Conservation (phyloP, 2,113 vertebrate genomes). For the Phrynocephalus versicolor region DNA sequence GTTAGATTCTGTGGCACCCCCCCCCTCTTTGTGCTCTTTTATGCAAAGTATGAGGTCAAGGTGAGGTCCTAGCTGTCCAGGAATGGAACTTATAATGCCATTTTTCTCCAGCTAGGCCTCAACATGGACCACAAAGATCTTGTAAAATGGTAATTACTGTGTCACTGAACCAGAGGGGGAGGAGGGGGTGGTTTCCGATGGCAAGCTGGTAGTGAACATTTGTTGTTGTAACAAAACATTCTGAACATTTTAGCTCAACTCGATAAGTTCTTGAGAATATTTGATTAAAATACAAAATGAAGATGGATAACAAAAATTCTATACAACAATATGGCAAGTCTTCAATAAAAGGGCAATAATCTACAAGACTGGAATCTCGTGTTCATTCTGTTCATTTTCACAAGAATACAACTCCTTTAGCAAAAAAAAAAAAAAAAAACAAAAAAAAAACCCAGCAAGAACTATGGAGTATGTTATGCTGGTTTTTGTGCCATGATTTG, state of each 20-base stretch:
- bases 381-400: constrained; percentile 9
- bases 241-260: constrained; percentile 23
- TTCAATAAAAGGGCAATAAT: constrained; percentile 31
- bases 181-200: constrained; percentile 43
- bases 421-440: no score
- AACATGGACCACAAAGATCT: constrained; percentile 74
- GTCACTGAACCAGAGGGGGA: constrained; percentile 37
- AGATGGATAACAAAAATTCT: neutral
- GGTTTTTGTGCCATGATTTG: neutral
- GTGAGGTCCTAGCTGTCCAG: constrained; percentile 83
- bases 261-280: constrained; percentile 22
- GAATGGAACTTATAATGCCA: constrained; percentile 83
- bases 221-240: constrained; percentile 17
- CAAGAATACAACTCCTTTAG: constrained; percentile 2
- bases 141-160: constrained; percentile 72
- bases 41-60: constrained; percentile 88
- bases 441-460: no score
- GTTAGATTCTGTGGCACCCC: constrained; percentile 77
- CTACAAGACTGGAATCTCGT: constrained; percentile 31
- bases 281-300: constrained; percentile 32
- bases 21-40: constrained; percentile 57
- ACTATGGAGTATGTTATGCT: neutral
- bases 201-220: constrained; percentile 51
- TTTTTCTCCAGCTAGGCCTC: constrained; percentile 72
- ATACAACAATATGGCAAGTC: constrained; percentile 34